These are phyloP conservation scores for Watsonalla cultraria DNA, from an alignment of 2,888 invertebrate species.

Conservation along the genomic window DNA sequence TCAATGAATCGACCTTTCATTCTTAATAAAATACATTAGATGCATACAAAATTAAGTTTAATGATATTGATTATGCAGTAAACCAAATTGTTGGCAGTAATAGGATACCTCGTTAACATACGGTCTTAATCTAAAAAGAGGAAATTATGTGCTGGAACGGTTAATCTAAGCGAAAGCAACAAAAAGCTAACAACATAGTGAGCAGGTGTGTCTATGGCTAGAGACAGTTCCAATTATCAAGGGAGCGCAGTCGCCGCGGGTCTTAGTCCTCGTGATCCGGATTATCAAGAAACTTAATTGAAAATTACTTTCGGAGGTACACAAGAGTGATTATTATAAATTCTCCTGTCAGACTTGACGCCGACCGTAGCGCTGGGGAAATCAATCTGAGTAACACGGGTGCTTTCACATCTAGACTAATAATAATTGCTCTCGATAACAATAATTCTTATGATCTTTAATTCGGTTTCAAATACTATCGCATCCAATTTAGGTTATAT, in stretches of 20 bases:
- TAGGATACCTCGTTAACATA: slow-evolving; percentile 45
- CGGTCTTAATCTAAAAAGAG: slow-evolving; percentile 18
- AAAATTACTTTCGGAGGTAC: slow-evolving; percentile 68
- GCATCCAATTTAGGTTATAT: slow-evolving; percentile 31
- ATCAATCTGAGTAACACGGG: slow-evolving; percentile 48
- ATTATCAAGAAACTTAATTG: slow-evolving; percentile 73
- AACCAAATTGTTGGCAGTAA: slow-evolving; percentile 48
- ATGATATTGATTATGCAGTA: slow-evolving; percentile 49
- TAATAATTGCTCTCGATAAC: slow-evolving; percentile 17
- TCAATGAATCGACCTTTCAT: slow-evolving; percentile 72
- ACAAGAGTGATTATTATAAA: slow-evolving; percentile 56
- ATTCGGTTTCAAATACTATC: slow-evolving; percentile 23
- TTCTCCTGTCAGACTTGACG: slow-evolving; percentile 55
- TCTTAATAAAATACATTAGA: slow-evolving; percentile 44
- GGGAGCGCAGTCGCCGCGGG: slow-evolving; percentile 51
- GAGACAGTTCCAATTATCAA: slow-evolving; percentile 66
- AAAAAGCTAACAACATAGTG: slow-evolving; percentile 23
- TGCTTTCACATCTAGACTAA: slow-evolving; percentile 41
- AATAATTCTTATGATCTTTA: slow-evolving; percentile 10
- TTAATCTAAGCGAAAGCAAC: slow-evolving; percentile 11
- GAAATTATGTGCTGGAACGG: slow-evolving; percentile 5
- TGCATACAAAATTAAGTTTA: slow-evolving; percentile 45
- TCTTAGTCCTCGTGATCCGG: slow-evolving; percentile 60
- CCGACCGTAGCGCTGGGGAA: slow-evolving; percentile 36
- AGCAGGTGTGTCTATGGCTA: slow-evolving; percentile 54